Evolutionary conservation across 2,113 vertebrate genomes (phyloP), one percentile per base, ranked within the genome.

Genomic region (Abramis brama): DNA sequence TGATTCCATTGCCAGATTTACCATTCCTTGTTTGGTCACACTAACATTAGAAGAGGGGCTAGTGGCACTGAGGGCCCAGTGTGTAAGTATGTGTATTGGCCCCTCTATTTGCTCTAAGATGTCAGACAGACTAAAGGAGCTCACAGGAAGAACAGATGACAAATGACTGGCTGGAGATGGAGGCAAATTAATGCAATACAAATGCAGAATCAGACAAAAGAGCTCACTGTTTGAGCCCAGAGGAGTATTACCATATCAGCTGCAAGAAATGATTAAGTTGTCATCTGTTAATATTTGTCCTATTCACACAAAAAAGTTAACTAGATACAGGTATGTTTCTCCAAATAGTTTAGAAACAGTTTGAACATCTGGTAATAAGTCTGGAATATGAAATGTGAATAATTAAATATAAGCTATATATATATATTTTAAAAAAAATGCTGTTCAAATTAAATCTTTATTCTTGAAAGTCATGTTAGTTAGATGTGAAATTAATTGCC

Each of bases 1-100:
- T 96, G 93, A 95, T 96, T 94, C 94, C 93, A 93, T 93, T 95
- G 96, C 92, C 94, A 94, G 95, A 96, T 96, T 96, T 96, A 94
- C 94, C 93, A 92, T 96, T 95, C 94, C 91, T 91, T 94, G 94
- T 93, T 96, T 96, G 95, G 91, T 96, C 96, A 93, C 93, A 95
- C 96, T 97, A 97, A 97, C 96, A 96, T 95, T 94, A 96, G 94
- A 96, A 95, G 91, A 89, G 93, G 92, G 92, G 74, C 90, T 86
- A 39, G 94, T 94, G 94, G 94, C 94, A 92, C 92, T 91, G 91
- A 89, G 88, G 88, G 70, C 88, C 90, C 90, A 84, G 88, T 75
- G 91, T 89, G 90, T 52, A 79, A 13, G 91, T 86, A 93, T 95
- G 95, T 95, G 95, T 95, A 95, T 95, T 95, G 94, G 93, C 86